Base-by-base conservation (phyloP, 2,113 vertebrate species). In the Bos taurus region DNA sequence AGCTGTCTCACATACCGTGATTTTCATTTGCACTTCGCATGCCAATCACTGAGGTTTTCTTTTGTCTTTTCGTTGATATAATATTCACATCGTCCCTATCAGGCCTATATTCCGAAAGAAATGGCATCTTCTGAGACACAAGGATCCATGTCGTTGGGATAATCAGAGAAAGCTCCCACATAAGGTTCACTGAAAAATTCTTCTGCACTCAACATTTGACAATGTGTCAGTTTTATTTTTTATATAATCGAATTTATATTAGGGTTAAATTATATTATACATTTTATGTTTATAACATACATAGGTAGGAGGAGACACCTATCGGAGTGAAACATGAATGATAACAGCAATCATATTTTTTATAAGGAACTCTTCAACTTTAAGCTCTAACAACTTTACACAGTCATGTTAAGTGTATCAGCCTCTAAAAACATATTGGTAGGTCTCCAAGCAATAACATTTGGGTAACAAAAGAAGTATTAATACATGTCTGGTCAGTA, bases 281-380 rank as follows among this genome's bases (percentile, higher is more conserved):
- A 67, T 67, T 36, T 36, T 21, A 40, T 40, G 9, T 57, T 57
- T 57, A 57, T 57, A 57, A 57, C 4, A 40, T 11, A 25, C 25
- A 26, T 9, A 57, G 56, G 23, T 59, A 36, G 64, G 8, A 71
- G n/a, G 9, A 71, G n/a, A 36, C 9, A 21, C n/a, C n/a, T 71
- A 71, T 21, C 0, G 4, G 64, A 36, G 17, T 0, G 1, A 36
- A 71, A 71, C 10, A 0, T 23, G n/a, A 71, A 71, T 36, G 64
- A 71, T 40, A 71, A 36, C 9, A 6, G 67, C 4, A 36, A 12
- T 71, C n/a, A 23, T 12, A 23, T 71, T 5, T 23, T 36, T 11
- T 36, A 3, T 71, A 71, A 71, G 67, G 67, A 71, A 11, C 9
- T 2, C 9, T 40, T 23, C 5, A 40, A 6, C 23, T 71, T 71